Evolutionary conservation across 2,888 invertebrate species (phyloP), one percentile per base, ranked within the genome.

Genomic region (Drosophila tripunctata): DNA sequence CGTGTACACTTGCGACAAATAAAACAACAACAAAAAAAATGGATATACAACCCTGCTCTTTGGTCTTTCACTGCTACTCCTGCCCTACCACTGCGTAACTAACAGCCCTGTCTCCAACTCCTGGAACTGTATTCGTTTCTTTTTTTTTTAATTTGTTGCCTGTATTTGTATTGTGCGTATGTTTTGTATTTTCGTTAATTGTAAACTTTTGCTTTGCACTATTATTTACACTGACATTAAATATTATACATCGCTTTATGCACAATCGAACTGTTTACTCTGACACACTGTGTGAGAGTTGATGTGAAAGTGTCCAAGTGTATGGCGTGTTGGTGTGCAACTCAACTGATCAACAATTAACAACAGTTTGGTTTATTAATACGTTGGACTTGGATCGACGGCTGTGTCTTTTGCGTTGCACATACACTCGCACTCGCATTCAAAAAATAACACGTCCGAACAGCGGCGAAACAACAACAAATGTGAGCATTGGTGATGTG

Each of bases 391-490:
- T 38, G 48, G 35, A 36, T 52, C 51, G 27, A 57, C 35, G 27
- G 54, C 35, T 62, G 41, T 43, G 38, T 48, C 35, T 21, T 52
- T 8, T 54, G 44, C 58, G 70, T 58, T 58, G 55, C 55, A 63
- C 70, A n/a, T n/a, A n/a, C n/a, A n/a, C n/a, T n/a, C n/a, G n/a
- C n/a, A 63, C 54, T 58, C 75, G 76, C 64, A 58, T 64, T 47
- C 43, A 47, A 75, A 75, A 60, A 60, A 72, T 55, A 40, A 70
- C 70, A 75, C 72, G 72, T 75, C 71, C 72, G 71, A 38, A 57
- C 71, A 65, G 36, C 72, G 71, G 54, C 56, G 60, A 38, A 64
- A 73, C 60, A 73, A 73, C 72, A 73, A 73, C 76, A 73, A 76
- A 54, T 73, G 33, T 70, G 55, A 60, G 7, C 5, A 14, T 14